A percentile compares a stretch with the other conserved stretches of the same genome.
Conservation (phyloP, 2,888 invertebrate species). For the Cosmorhoe ocellata region DNA sequence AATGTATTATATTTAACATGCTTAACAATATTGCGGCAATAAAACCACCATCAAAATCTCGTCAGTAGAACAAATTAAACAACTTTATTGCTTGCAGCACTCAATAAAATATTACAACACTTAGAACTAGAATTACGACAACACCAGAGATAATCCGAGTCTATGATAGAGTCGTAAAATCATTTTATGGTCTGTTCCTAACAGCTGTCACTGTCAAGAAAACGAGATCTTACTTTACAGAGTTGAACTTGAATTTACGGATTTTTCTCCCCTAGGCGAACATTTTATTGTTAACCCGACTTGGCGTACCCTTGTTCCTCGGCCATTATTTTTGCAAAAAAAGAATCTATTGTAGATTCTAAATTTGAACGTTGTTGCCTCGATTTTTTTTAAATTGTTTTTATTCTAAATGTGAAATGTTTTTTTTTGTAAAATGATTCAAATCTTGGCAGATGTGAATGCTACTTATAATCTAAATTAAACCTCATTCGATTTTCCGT, state of each 20-base stretch:
- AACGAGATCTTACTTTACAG: conserved; percentile 18
- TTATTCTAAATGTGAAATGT: too few relatives aligned
- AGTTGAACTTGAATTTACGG: conserved; percentile 26
- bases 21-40: not conserved
- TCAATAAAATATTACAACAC: conserved; percentile 29
- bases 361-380: conserved; percentile 47
- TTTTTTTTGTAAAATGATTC: conserved; percentile 47
- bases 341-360: conserved; percentile 35
- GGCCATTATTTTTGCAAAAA: conserved; percentile 62
- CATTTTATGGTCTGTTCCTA: conserved; percentile 28
- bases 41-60: conserved; percentile 26
- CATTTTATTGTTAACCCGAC: conserved; percentile 47
- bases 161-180: conserved; percentile 34
- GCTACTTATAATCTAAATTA: too few relatives aligned
- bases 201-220: conserved; percentile 26
- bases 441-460: too few relatives aligned
- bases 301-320: conserved; percentile 52
- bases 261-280: conserved; percentile 39
- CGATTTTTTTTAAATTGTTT: conserved; percentile 46
- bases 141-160: conserved; percentile 29
- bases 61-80: conserved; percentile 28
- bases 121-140: conserved; percentile 28
- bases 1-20: too few relatives aligned
- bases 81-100: conserved; percentile 32
- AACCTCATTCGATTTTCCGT: too few relatives aligned